Percentiles rank a stretch among this genome's conserved stretches.
These are phyloP conservation scores for Monodelphis domestica DNA, from an alignment of 2,797 vertebrate species.

Conservation along the genomic window DNA sequence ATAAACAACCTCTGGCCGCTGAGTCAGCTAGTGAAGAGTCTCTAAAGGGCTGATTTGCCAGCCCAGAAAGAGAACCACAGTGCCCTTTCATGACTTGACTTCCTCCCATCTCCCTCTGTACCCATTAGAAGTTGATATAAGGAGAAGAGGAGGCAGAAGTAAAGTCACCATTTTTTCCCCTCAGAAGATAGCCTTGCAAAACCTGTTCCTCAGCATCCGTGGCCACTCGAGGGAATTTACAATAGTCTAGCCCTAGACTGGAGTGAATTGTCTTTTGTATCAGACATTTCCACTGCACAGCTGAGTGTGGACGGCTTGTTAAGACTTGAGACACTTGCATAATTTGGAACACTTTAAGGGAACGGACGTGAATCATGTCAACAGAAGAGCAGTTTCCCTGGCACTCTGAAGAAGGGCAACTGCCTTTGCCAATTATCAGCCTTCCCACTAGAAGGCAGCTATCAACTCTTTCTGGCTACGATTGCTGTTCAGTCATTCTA, in stretches of 20 bases:
- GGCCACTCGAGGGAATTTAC: constrained; percentile 51
- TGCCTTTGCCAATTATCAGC: constrained; percentile 60
- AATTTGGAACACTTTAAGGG: constrained; percentile 68
- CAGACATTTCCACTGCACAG: constrained; percentile 71
- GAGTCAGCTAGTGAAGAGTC: constrained; percentile 71
- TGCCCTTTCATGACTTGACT: constrained; percentile 57
- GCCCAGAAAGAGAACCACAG: constrained; percentile 40
- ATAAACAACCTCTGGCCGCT: constrained; percentile 79
- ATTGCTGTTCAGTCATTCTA: too few relatives aligned
- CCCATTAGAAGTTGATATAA: not conserved
- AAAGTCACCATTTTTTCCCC: constrained; percentile 63
- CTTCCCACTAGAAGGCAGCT: constrained; percentile 51
- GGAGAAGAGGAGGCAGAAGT: constrained; percentile 35
- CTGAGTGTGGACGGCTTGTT: constrained; percentile 58
- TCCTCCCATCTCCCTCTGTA: constrained; percentile 32
- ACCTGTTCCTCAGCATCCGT: constrained; percentile 7
- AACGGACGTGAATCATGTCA: constrained; percentile 69
- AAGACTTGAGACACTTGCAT: constrained; percentile 59
- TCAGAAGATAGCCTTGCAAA: constrained; percentile 30
- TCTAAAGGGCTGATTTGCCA: constrained; percentile 62
- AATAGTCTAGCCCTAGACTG: constrained; percentile 57
- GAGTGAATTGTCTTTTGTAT: constrained; percentile 59
- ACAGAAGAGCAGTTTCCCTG: constrained; percentile 57
- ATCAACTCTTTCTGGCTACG: constrained; percentile 33
- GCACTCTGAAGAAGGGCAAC: constrained; percentile 47